Percentiles rank a stretch among this genome's conserved stretches.
phyloP scores from a whole-genome alignment of 2,888 invertebrate species.

The Pterostichus madidus region DNA sequence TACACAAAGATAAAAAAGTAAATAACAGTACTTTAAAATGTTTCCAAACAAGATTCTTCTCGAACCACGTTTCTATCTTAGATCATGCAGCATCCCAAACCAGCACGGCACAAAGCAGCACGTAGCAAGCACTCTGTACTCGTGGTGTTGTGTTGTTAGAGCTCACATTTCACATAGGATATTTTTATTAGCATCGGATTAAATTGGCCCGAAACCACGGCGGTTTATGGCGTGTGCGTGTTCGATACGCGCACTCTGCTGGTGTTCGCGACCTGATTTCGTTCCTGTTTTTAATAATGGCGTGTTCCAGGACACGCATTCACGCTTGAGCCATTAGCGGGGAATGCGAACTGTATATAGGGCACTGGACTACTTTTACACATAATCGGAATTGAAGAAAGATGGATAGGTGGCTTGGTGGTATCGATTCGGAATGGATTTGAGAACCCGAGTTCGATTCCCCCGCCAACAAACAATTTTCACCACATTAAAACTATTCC shows the following conservation, averaged over 20 bases:
- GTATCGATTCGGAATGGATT: no score
- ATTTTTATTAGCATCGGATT: constrained; percentile 60
- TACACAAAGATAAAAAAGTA: no score
- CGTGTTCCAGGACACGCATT: constrained; percentile 34
- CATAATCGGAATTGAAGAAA: not conserved
- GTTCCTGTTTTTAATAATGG: constrained; percentile 60
- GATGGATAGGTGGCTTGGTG: not conserved
- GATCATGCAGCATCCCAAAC: no score
- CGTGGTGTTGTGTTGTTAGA: constrained; percentile 8
- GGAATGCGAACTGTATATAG: not conserved
- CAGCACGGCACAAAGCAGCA: not conserved
- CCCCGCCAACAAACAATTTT: no score
- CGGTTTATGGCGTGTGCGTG: constrained; percentile 54
- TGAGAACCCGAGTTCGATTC: no score
- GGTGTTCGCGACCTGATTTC: constrained; percentile 60
- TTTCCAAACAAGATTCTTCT: no score
- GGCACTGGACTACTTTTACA: not conserved
- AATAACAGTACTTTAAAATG: no score
- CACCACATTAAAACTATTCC: no score
- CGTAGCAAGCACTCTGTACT: not conserved
- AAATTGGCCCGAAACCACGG: constrained; percentile 55
- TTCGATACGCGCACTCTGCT: constrained; percentile 38
- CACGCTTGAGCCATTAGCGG: constrained; percentile 10
- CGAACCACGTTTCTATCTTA: no score
- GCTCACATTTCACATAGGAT: constrained; percentile 51